A percentile compares a stretch with the other conserved stretches of the same genome.
Conservation (phyloP, 1,140 invertebrate genomes). For the Metopolophium dirhodum region DNA sequence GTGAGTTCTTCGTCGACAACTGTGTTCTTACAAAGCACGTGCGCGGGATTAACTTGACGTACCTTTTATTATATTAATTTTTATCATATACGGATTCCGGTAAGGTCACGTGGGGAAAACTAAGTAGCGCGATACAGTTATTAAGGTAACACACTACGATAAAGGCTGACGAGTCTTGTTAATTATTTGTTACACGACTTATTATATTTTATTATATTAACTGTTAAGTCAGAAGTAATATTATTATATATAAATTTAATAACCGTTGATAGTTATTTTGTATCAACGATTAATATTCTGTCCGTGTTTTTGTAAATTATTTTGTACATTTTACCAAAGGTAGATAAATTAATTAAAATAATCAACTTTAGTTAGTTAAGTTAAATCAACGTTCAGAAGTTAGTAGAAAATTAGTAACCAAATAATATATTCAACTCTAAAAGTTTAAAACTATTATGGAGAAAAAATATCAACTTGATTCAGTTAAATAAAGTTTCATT, state of each 20-base stretch:
- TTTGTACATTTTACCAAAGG: background rate
- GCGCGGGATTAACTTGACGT: background rate
- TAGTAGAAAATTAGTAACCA: background rate
- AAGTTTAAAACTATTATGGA: background rate
- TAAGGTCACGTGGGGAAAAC: background rate
- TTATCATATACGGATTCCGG: background rate
- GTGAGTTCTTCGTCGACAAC: background rate
- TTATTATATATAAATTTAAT: background rate
- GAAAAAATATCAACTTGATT: background rate
- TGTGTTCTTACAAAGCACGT: background rate
- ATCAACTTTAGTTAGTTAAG: background rate
- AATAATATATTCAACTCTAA: background rate
- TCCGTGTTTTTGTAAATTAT: background rate
- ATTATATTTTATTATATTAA: background rate
- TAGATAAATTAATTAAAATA: background rate
- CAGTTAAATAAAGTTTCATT: background rate
- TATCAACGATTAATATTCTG: background rate
- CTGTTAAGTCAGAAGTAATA: background rate
- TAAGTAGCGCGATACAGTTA: background rate
- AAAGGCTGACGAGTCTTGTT: background rate
- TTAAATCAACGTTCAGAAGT: background rate
- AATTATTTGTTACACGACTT: background rate
- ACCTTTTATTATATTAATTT: background rate
- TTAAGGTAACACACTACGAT: background rate
- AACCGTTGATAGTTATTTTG: too few species aligned